A percentile compares a stretch with the other conserved stretches of the same genome.
Evolutionary conservation across 1,140 invertebrate species (phyloP).

Genomic region (Berghia stephanieae): DNA sequence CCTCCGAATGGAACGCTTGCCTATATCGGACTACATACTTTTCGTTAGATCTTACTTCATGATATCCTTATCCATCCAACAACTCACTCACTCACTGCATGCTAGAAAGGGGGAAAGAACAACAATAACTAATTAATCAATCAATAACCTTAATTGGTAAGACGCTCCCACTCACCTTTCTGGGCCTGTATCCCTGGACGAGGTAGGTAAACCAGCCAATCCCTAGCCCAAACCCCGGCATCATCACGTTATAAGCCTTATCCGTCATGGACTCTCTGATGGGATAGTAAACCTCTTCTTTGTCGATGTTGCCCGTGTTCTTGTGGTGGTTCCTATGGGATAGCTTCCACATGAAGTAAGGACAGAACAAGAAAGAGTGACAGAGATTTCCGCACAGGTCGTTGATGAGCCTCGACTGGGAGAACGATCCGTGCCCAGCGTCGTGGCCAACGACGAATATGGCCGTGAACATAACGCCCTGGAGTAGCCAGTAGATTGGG

Average conservation of each 20-base stretch:
- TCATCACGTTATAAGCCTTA: slow-evolving; percentile 17
- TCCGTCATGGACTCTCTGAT: slow-evolving; percentile 37
- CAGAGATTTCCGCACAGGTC: slow-evolving; percentile 49
- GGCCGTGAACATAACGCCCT: slow-evolving; percentile 65
- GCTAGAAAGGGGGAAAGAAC: slow-evolving; percentile 41
- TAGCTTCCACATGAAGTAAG: slow-evolving; percentile 61
- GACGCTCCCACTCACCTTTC: slow-evolving; percentile 41
- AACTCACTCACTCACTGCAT: no score
- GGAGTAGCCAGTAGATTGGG: slow-evolving; percentile 53
- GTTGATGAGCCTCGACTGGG: slow-evolving; percentile 56
- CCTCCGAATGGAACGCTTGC: no score
- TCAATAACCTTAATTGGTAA: no score
- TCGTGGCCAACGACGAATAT: slow-evolving; percentile 68
- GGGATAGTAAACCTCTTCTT: slow-evolving; percentile 61
- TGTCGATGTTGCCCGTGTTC: slow-evolving; percentile 59
- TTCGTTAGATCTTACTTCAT: no score
- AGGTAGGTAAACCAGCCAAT: slow-evolving; percentile 58
- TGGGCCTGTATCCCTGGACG: slow-evolving; percentile 50
- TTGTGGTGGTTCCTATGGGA: slow-evolving; percentile 58
- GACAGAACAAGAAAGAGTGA: slow-evolving; percentile 52
- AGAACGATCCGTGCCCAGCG: slow-evolving; percentile 68
- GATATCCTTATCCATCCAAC: no score
- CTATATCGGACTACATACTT: no score
- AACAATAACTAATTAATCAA: no score
- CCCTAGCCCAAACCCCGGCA: slow-evolving; percentile 54